A percentile compares a stretch with the other conserved stretches of the same genome.
Conservation (phyloP, 2,113 vertebrate species). For the Calonectris borealis region DNA sequence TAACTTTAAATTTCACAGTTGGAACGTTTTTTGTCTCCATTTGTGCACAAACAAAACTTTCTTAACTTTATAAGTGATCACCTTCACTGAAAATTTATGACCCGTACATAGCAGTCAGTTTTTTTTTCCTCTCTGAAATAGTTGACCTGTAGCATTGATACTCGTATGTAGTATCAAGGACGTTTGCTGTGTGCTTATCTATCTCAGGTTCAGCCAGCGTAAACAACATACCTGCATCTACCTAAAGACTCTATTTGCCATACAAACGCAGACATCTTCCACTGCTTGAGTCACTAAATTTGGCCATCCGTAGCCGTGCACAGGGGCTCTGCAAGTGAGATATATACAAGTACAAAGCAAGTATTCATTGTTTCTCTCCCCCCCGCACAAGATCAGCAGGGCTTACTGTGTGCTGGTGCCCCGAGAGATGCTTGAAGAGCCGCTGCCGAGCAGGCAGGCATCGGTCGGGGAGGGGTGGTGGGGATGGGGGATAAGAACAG, state of each 20-base stretch:
- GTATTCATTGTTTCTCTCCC: too few species aligned
- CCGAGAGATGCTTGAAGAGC: background rate
- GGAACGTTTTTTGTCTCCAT: background rate
- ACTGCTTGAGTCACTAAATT: background rate
- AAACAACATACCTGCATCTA: background rate
- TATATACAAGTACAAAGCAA: background rate
- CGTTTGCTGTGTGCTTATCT: background rate
- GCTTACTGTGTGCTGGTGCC: background rate
- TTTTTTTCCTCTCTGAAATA: background rate
- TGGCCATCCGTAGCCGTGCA: background rate
- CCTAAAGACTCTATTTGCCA: background rate
- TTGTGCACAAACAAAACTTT: background rate
- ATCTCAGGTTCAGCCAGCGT: background rate
- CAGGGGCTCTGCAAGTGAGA: background rate
- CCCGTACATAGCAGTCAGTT: background rate
- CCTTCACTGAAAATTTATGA: background rate
- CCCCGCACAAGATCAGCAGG: too few species aligned
- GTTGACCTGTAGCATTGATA: background rate
- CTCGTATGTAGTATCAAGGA: background rate
- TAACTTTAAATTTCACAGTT: background rate
- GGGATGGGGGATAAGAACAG: background rate
- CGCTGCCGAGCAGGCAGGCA: background rate
- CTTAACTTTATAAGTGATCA: background rate
- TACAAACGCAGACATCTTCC: background rate
- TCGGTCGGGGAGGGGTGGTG: accelerated